phyloP scores from a whole-genome alignment of 2,113 vertebrate genomes.

The Paraplagusia blochii region DNA sequence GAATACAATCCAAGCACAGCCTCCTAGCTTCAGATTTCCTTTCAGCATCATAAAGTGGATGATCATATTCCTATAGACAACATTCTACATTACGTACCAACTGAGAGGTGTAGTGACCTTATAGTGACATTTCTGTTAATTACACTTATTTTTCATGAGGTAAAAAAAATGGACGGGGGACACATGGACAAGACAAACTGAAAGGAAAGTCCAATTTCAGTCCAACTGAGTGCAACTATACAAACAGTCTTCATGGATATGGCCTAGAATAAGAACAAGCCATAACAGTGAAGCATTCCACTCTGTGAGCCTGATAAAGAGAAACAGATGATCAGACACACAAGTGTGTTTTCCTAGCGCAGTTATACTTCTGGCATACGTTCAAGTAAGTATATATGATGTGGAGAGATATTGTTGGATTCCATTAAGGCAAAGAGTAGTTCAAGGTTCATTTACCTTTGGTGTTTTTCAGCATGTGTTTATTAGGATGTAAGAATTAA shows the following conservation, averaged over 20 bases:
- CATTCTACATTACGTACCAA: no score
- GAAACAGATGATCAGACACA: conserved; percentile 54
- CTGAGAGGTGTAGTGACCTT: background rate
- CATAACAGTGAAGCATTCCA: conserved; percentile 44
- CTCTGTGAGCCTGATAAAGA: conserved; percentile 43
- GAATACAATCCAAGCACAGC: no score
- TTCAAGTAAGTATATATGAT: background rate
- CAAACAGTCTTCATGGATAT: conserved; percentile 27
- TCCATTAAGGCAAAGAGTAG: no score
- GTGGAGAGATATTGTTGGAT: no score
- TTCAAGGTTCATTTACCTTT: no score
- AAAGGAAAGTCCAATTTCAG: conserved; percentile 15
- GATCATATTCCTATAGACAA: no score
- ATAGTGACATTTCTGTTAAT: background rate
- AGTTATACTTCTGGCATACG: background rate
- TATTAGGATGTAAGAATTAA: no score
- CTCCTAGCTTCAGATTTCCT: no score
- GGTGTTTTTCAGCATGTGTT: no score
- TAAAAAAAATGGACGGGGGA: background rate
- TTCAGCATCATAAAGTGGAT: no score
- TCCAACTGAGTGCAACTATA: conserved; percentile 25
- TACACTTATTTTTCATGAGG: background rate
- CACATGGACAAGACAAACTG: conserved; percentile 3
- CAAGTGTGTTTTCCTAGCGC: background rate
- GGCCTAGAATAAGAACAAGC: conserved; percentile 47